These are phyloP conservation scores for Resseliella maxima DNA, from an alignment of 2,888 invertebrate species.

Conservation along the genomic window DNA sequence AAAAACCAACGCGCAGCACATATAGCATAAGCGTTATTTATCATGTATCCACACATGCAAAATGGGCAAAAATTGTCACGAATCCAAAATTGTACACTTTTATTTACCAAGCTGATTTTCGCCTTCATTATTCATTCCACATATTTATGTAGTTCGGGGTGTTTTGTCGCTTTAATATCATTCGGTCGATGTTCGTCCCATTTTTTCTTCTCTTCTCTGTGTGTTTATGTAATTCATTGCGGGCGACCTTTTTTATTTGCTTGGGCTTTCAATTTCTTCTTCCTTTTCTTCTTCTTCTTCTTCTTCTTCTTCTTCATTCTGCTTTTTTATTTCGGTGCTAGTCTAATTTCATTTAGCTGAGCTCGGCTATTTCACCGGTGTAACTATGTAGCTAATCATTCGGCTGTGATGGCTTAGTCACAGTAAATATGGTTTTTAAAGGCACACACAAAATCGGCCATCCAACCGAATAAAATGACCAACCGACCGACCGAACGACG, in stretches of 20 bases:
- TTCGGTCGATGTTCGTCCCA: background rate
- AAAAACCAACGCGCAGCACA: background rate
- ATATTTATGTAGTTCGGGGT: conserved; percentile 14
- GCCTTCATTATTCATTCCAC: conserved; percentile 53
- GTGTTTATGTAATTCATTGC: background rate
- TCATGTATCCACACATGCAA: conserved; percentile 45
- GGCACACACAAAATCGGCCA: background rate
- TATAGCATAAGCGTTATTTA: conserved; percentile 26
- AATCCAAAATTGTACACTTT: conserved; percentile 19
- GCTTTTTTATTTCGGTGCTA: background rate
- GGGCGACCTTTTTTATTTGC: background rate
- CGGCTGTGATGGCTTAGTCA: conserved; percentile 43
- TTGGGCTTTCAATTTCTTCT: background rate
- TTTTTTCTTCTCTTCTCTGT: background rate
- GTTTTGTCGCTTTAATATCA: background rate
- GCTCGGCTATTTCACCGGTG: background rate
- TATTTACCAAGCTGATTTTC: conserved; percentile 26
- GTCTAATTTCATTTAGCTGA: conserved; percentile 1
- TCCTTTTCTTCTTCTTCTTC: background rate
- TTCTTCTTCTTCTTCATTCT: background rate
- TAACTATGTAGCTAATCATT: conserved; percentile 1
- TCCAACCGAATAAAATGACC: background rate
- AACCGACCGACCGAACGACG: background rate
- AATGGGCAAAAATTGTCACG: conserved; percentile 24
- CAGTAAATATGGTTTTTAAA: background rate